Evolutionary conservation across 2,113 vertebrate genomes (phyloP).

Genomic region (Carassius carassius): DNA sequence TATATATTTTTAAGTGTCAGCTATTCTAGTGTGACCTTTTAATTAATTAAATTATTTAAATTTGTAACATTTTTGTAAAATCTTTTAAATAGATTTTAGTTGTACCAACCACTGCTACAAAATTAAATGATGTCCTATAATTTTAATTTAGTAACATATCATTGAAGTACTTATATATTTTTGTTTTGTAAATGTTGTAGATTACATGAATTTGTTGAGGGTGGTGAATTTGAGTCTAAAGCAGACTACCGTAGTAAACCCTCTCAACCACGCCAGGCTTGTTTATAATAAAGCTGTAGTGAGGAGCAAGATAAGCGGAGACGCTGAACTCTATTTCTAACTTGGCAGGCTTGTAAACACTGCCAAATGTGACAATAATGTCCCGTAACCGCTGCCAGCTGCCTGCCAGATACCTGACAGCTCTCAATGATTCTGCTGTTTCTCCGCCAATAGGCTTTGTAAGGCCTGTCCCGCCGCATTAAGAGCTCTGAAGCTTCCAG

Average conservation of each 20-base stretch:
- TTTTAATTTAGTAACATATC: not conserved
- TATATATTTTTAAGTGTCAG: too few relatives aligned
- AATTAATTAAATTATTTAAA: too few relatives aligned
- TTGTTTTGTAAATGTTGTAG: not conserved
- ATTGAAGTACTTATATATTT: not conserved
- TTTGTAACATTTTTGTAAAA: too few relatives aligned
- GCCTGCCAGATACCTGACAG: constrained; percentile 69
- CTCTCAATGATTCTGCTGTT: constrained; percentile 60
- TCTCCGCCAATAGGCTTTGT: constrained; percentile 61
- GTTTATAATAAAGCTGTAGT: constrained; percentile 44
- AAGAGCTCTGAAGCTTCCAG: constrained; percentile 39
- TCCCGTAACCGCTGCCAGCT: constrained; percentile 61
- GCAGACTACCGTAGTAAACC: constrained; percentile 36
- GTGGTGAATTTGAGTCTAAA: constrained; percentile 1
- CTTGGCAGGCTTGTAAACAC: constrained; percentile 53
- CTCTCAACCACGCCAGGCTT: constrained; percentile 22
- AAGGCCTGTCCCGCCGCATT: constrained; percentile 60
- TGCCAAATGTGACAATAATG: constrained; percentile 71
- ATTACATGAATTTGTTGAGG: not conserved
- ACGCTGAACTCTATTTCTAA: constrained; percentile 54
- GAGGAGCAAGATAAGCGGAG: constrained; percentile 46
- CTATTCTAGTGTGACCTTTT: too few relatives aligned
- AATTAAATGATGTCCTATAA: not conserved
- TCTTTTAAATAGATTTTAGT: not conserved
- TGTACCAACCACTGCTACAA: not conserved